Evolutionary conservation across 1,140 invertebrate species (phyloP).

Genomic region (Bacillus rossius): DNA sequence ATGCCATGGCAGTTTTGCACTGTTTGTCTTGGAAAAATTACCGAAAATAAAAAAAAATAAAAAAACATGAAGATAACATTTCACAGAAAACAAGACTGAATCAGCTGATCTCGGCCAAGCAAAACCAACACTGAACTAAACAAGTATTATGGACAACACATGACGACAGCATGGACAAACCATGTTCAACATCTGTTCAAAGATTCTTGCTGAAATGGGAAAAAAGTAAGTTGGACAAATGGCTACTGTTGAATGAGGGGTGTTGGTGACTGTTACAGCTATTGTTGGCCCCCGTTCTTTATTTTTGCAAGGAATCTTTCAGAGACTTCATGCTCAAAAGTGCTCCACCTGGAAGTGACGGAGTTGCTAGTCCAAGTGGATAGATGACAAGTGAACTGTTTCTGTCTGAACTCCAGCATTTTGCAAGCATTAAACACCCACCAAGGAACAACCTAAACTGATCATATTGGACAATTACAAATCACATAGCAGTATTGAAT

Average conservation of each 20-base stretch:
- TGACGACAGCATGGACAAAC: constrained; percentile 23
- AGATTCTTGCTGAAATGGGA: constrained; percentile 32
- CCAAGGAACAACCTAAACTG: constrained; percentile 6
- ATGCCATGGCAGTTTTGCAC: too few relatives aligned
- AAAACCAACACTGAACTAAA: too few relatives aligned
- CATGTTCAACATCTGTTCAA: too few relatives aligned
- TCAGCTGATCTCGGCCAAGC: too few relatives aligned
- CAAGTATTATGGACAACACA: too few relatives aligned
- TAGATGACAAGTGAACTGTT: constrained; percentile 38
- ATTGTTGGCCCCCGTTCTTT: constrained; percentile 31
- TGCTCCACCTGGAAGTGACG: constrained; percentile 35
- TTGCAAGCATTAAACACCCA: constrained; percentile 16
- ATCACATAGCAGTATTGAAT: constrained; percentile 32
- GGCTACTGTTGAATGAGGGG: constrained; percentile 38
- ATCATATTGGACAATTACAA: constrained; percentile 21
- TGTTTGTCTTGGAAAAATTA: too few relatives aligned
- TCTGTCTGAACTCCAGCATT: constrained; percentile 30
- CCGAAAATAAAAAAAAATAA: too few relatives aligned
- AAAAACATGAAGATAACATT: too few relatives aligned
- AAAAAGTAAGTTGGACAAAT: constrained; percentile 35
- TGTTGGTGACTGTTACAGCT: constrained; percentile 36
- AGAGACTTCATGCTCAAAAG: constrained; percentile 22
- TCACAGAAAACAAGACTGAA: too few relatives aligned
- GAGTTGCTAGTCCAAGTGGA: constrained; percentile 34
- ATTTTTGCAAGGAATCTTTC: constrained; percentile 38